Base-by-base conservation (phyloP, 2,888 invertebrate genomes). In the Heliothis peltigera region DNA sequence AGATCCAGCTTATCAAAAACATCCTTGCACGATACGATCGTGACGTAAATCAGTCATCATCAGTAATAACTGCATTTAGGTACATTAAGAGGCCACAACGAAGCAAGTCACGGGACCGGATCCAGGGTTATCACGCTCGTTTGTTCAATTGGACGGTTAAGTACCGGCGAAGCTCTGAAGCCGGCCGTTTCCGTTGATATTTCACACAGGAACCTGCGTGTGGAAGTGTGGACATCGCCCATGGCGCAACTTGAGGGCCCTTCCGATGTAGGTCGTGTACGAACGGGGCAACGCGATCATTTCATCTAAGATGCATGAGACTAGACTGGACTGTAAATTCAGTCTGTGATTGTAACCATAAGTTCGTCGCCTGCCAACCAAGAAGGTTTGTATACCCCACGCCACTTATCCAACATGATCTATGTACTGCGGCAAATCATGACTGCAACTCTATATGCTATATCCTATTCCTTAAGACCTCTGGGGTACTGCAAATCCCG, bases 131-230 rank as follows among this genome's bases (percentile, higher is more conserved):
- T 92, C 91, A 89, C 87, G 91, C 89, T 92, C 87, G 89, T 93
- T 94, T 87, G 87, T 85, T 89, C 93, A 93, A 94, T 94, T 94
- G 93, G 83, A 75, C 86, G 72, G 85, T 87, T 92, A 90, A 91
- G 88, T 88, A 85, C 86, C 83, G 84, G 81, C 84, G 85, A 88
- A 88, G 88, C 87, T 85, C 87, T 84, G 85, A 87, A 89, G 89
- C 85, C 86, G 86, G 72, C 86, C 83, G 84, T 89, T 91, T 92
- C 92, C 92, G 90, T 73, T 85, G 76, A 75, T 82, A 79, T 86
- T 92, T 92, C 91, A 88, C 92, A 90, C 84, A 90, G 89, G 88
- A 90, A 89, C 84, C 82, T 53, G 39, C 55, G 51, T 25, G 75
- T 72, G 66, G 79, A 72, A 62, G 52, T 47, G 59, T 58, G 48